These are phyloP conservation scores for Carabus problematicus DNA, from an alignment of 2,888 invertebrate genomes.

Conservation along the genomic window DNA sequence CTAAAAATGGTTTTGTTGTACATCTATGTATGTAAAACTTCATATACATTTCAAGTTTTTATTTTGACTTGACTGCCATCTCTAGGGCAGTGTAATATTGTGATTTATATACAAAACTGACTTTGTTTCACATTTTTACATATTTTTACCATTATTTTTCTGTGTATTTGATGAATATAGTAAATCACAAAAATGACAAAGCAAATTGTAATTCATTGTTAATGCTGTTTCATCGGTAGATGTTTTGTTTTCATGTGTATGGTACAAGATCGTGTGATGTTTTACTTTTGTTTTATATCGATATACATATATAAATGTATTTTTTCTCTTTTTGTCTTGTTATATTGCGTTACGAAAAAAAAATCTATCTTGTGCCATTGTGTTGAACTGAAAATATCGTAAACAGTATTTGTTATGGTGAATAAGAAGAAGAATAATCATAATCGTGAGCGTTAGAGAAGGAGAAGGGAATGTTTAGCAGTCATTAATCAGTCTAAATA, in stretches of 20 bases:
- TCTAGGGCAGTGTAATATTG: background rate
- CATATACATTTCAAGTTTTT: background rate
- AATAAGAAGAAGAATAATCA: conserved; percentile 11
- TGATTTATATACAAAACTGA: conserved; percentile 6
- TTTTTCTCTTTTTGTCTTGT: conserved; percentile 11
- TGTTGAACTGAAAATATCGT: conserved; percentile 22
- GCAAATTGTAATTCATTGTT: background rate
- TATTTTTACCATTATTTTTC: conserved; percentile 1
- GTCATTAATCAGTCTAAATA: too few species aligned
- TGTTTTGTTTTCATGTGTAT: conserved; percentile 7
- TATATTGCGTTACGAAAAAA: conserved; percentile 24
- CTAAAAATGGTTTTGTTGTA: too few species aligned
- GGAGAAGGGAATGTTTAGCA: conserved; percentile 16
- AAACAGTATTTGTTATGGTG: conserved; percentile 22
- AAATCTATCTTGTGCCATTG: conserved; percentile 34
- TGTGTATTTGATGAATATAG: background rate
- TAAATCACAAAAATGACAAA: background rate
- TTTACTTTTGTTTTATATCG: background rate
- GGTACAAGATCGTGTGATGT: conserved; percentile 16
- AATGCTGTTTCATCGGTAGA: background rate
- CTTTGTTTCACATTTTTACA: conserved; percentile 1
- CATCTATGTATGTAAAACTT: conserved; percentile 3
- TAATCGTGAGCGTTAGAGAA: background rate
- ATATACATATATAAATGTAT: conserved; percentile 4
- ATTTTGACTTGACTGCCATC: background rate